These are phyloP conservation scores for Eretmochelys imbricata DNA, from an alignment of 2,113 vertebrate genomes.

Conservation along the genomic window DNA sequence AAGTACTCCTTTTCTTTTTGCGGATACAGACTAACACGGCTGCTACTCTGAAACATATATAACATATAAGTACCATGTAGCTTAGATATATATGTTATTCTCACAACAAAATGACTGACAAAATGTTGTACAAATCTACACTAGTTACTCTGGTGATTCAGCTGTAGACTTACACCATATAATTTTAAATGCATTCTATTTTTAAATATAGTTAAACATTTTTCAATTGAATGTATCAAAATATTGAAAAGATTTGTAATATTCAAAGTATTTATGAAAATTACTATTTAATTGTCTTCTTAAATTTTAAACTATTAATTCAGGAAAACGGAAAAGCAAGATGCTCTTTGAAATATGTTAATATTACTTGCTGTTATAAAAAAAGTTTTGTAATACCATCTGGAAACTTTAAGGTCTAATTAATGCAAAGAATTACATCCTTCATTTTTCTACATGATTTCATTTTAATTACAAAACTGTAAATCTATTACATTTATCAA, in stretches of 20 bases:
- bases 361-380: neutral
- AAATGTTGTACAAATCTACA: neutral
- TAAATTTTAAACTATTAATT: neutral
- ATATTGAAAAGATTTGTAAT: neutral
- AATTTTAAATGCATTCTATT: neutral
- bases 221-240: neutral
- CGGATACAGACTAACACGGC: no score
- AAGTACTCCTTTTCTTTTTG: no score
- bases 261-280: constrained; percentile 23
- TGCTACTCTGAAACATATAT: neutral
- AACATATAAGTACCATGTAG: no score
- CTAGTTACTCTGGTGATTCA: neutral
- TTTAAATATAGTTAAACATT: neutral
- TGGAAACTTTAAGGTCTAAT: neutral
- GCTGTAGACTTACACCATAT: neutral
- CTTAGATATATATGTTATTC: no score
- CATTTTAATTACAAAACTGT: neutral
- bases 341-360: neutral
- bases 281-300: neutral
- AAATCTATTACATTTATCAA: neutral
- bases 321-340: neutral
- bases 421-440: neutral
- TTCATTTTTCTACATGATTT: neutral
- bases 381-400: neutral
- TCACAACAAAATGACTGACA: no score